Base-by-base conservation (phyloP, 1,140 invertebrate species). In the Antheraea mylitta region DNA sequence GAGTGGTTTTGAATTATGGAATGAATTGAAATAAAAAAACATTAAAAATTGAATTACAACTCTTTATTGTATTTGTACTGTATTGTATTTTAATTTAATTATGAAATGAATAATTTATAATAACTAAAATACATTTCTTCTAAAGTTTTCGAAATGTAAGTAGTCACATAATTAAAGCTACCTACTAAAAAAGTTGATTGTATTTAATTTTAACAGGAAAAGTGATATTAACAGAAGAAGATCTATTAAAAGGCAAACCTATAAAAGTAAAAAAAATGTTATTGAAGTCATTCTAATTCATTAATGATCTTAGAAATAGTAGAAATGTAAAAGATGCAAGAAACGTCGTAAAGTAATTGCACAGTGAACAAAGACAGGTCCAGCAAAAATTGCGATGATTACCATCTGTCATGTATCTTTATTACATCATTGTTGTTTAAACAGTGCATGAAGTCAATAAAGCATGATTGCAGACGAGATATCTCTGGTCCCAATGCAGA, bases 401-500 rank as follows among this genome's bases (percentile, higher is more conserved):
- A n/a, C n/a, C n/a, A n/a, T n/a, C n/a, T n/a, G n/a, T n/a, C n/a
- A n/a, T n/a, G n/a, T n/a, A n/a, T 18, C 18, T 3, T 59, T 59
- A 13, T 7, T 59, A 9, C 16, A n/a, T 61, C 7, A 22, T 22
- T n/a, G 30, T 37, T 7, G 7, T 30, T n/a, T 16, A 13, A 37
- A 63, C 13, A 63, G 8, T 37, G 61, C 61, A 63, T 16, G 36
- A 10, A n/a, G 61, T 63, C 22, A 63, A 37, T 16, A 18, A 37
- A 37, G 61, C 22, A 37, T 63, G 18, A 36, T 63, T 63, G 30
- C 61, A 63, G 19, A 63, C 30, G 30, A 10, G 13, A 8, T 37
- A 36, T 8, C 18, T 63, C 7, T 36, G 30, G 30, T 63, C 61
- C 61, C 61, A 63, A 37, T 63, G 36, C 30, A 63, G 18, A 36